Percentiles rank a stretch among this genome's conserved stretches.
Evolutionary conservation across 2,113 vertebrate species (phyloP).

Genomic region (Desmodus rotundus): DNA sequence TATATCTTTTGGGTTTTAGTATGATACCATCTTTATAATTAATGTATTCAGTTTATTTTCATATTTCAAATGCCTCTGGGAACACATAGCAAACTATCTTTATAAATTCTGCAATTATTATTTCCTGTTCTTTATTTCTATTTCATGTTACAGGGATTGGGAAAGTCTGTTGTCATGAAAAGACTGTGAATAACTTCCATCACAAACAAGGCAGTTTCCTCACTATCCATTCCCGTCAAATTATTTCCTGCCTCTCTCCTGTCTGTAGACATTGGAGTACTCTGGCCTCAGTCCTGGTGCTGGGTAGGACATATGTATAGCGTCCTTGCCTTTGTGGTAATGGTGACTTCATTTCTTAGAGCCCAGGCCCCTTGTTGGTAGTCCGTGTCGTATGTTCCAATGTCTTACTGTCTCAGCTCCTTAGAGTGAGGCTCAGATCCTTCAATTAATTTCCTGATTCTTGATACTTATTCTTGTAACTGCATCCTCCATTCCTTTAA

Average conservation of each 20-base stretch:
- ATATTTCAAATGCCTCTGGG: constrained; percentile 61
- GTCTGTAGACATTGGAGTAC: background rate
- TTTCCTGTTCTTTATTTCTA: constrained; percentile 44
- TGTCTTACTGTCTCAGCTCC: background rate
- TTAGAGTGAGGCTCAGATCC: background rate
- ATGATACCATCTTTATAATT: constrained; percentile 8
- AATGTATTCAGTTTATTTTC: constrained; percentile 58
- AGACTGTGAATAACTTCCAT: background rate
- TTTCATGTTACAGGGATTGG: constrained; percentile 14
- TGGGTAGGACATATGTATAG: background rate
- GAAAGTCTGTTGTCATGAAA: constrained; percentile 9
- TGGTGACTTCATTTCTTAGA: background rate
- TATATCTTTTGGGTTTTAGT: constrained; percentile 23
- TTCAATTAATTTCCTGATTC: background rate
- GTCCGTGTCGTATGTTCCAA: background rate
- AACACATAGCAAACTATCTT: constrained; percentile 50
- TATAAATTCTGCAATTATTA: constrained; percentile 21
- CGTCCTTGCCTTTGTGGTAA: background rate
- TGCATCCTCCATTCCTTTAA: background rate
- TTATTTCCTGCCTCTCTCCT: background rate
- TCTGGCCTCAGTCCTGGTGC: background rate
- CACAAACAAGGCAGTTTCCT: background rate
- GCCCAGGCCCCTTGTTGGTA: background rate
- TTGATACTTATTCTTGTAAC: background rate
- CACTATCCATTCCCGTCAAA: background rate